phyloP scores from a whole-genome alignment of 2,113 vertebrate genomes.

The Actinemys pallida region DNA sequence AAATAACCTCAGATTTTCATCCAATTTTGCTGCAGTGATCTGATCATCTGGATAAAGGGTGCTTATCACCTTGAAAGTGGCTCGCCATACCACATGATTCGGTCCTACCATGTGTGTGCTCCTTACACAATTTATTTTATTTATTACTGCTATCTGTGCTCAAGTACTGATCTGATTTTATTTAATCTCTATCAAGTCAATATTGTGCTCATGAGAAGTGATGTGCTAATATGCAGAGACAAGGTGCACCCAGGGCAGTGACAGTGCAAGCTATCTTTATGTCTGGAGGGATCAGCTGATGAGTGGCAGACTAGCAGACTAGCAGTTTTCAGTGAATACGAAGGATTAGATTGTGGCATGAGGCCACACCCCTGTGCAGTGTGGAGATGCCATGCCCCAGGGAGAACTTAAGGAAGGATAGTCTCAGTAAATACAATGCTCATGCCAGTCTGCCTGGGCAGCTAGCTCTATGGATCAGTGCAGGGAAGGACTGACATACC shows the following conservation, averaged over 20 bases:
- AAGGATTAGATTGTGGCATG: neutral
- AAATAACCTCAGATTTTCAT: neutral
- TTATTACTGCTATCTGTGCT: neutral
- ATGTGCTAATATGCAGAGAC: neutral
- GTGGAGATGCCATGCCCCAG: accelerated
- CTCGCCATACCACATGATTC: neutral
- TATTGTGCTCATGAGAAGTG: neutral
- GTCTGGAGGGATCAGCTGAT: neutral
- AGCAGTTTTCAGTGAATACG: too few relatives aligned
- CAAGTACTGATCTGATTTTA: neutral
- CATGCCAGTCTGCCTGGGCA: neutral
- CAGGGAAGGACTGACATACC: neutral
- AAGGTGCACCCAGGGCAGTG: neutral
- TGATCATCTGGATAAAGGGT: neutral
- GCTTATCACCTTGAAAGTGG: neutral
- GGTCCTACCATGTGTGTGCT: neutral
- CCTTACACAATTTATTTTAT: neutral
- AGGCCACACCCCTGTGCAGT: neutral
- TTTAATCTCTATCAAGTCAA: neutral
- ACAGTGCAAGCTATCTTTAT: neutral
- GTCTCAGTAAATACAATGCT: accelerated
- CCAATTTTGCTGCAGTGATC: neutral
- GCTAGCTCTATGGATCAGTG: neutral
- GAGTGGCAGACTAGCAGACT: neutral
- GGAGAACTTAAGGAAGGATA: neutral